These are phyloP conservation scores for Metaphire vulgaris DNA, from an alignment of 1,140 invertebrate species.

Conservation along the genomic window DNA sequence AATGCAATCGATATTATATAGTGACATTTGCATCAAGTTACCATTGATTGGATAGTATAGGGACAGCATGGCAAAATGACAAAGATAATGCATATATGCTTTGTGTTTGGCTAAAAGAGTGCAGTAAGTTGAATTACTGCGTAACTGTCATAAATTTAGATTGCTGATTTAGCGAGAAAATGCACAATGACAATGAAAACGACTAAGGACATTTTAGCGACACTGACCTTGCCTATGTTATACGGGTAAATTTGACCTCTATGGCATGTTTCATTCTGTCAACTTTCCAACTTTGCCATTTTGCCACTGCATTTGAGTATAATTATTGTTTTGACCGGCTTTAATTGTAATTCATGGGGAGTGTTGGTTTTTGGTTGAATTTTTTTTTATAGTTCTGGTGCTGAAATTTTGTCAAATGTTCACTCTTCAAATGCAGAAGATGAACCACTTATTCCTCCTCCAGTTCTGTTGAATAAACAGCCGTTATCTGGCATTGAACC, in stretches of 20 bases:
- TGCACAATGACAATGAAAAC: neutral
- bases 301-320: neutral
- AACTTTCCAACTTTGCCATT: neutral
- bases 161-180: too few species aligned
- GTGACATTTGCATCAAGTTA: too few species aligned
- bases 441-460: neutral
- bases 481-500: too few species aligned
- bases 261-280: neutral
- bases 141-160: too few species aligned
- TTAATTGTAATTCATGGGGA: neutral
- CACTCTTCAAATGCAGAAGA: neutral
- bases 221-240: neutral
- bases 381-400: neutral
- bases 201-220: neutral
- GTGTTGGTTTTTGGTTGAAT: neutral
- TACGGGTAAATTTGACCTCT: neutral
- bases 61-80: neutral
- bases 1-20: neutral
- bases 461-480: too few species aligned
- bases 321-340: neutral
- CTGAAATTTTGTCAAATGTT: neutral
- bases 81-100: neutral
- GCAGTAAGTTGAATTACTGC: too few species aligned
- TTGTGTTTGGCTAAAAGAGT: too few species aligned
- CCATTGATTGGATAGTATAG: too few species aligned